Percentiles rank a stretch among this genome's conserved stretches.
phyloP scores from a whole-genome alignment of 2,113 vertebrate species.

The Atlantisia rogersi region DNA sequence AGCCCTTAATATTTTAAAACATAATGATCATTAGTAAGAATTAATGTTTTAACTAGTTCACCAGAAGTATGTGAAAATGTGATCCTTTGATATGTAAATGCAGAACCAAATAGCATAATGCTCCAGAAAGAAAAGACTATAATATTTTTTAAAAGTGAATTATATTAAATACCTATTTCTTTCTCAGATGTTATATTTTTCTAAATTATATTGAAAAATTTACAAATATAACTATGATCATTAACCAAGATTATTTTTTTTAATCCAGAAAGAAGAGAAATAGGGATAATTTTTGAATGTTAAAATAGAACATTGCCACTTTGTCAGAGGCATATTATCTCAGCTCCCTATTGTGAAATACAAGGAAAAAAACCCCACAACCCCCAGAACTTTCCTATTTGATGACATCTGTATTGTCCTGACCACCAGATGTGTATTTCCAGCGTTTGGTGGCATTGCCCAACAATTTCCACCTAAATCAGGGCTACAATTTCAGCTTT shows the following conservation, averaged over 20 bases:
- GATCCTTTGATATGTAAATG: not conserved
- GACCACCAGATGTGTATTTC: not conserved
- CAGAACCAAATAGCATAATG: not conserved
- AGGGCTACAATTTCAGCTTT: not conserved
- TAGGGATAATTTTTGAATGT: not conserved
- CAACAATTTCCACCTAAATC: not conserved
- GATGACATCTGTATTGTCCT: not conserved
- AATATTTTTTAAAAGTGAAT: not conserved
- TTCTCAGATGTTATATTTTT: not conserved
- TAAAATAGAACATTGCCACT: not conserved
- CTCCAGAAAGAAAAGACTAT: not conserved
- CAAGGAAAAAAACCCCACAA: not conserved
- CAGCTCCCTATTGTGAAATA: not conserved
- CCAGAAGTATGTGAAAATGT: not conserved
- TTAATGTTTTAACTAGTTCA: not conserved
- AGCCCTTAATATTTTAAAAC: not conserved
- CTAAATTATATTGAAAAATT: not conserved
- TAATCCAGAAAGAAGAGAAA: not conserved
- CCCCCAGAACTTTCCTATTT: not conserved
- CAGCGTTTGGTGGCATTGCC: rapidly evolving
- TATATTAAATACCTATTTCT: not conserved
- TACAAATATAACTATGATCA: not conserved
- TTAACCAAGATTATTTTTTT: not conserved
- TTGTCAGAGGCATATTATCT: not conserved
- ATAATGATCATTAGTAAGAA: not conserved